A percentile compares a stretch with the other conserved stretches of the same genome.
These are phyloP conservation scores for Carterocephalus palaemon DNA, from an alignment of 2,888 invertebrate species.

Conservation along the genomic window DNA sequence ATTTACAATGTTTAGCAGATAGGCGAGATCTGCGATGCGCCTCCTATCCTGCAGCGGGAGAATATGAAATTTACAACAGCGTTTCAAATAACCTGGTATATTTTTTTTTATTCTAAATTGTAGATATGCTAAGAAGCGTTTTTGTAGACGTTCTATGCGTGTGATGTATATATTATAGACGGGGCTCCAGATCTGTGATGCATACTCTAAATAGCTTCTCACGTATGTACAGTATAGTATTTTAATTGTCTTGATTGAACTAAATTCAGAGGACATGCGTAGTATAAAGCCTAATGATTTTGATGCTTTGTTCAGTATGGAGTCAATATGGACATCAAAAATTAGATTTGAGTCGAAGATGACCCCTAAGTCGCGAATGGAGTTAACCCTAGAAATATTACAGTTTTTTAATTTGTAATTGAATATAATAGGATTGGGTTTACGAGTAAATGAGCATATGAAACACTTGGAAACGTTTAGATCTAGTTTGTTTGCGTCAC, in stretches of 20 bases:
- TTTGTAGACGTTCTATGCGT: no score
- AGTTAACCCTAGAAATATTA: not conserved
- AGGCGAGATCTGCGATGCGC: no score
- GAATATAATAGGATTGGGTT: slow-evolving; percentile 4
- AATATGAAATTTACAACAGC: no score
- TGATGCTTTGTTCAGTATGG: not conserved
- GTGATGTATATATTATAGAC: no score
- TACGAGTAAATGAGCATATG: slow-evolving; percentile 19
- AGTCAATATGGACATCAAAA: not conserved
- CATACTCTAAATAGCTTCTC: slow-evolving; percentile 8
- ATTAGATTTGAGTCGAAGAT: not conserved
- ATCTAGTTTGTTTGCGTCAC: slow-evolving; percentile 12
- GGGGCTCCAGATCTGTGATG: slow-evolving; percentile 7
- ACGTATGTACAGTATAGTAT: slow-evolving; percentile 5
- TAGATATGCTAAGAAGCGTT: no score
- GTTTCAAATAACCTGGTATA: no score
- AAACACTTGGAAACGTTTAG: slow-evolving; percentile 25
- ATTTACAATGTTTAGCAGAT: no score
- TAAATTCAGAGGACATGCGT: not conserved
- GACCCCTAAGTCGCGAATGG: not conserved
- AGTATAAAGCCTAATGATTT: not conserved
- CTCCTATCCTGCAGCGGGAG: no score
- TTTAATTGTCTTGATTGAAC: not conserved
- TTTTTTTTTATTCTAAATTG: no score
- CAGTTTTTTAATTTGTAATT: not conserved